Base-by-base conservation (phyloP, 1,140 invertebrate genomes). In the Drosophila biarmipes region DNA sequence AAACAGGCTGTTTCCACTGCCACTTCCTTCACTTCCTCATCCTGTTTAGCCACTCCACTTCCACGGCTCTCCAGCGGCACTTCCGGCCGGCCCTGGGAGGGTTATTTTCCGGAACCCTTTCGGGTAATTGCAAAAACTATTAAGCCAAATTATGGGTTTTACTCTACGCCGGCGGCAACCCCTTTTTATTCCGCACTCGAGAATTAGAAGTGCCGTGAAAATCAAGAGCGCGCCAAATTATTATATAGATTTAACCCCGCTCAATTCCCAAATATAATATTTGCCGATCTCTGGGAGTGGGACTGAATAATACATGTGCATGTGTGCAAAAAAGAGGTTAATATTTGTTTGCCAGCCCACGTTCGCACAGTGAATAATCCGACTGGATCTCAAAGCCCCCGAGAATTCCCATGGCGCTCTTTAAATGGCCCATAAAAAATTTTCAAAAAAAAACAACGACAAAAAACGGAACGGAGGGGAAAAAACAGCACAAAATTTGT, bases 131-230 rank as follows among this genome's bases (percentile, higher is more conserved):
- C 84, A 82, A 89, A 87, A 87, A 87, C 84, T 87, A 87, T 87
- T 87, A 87, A 89, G 76, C 84, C 79, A 87, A 87, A 87, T 87
- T 87, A 87, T 87, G 84, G 84, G 84, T 87, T 89, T 89, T 87
- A 79, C 81, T 89, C 82, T 89, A 86, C 78, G 62, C 52, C 45
- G 52, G 35, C 66, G 78, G 64, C 75, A 64, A 43, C 37, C 72
- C 59, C 45, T 49, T 64, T 29, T 45, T 34, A 15, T 29, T 31
- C 54, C 34, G 67, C 84, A 89, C 84, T 87, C 68, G 63, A 89
- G 85, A 68, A 51, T 77, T 90, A 77, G 61, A 77, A 87, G 84
- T 89, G 51, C 58, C 84, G 76, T 87, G 73, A 87, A 87, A 87
- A 87, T 87, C 84, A 89, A 87, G 79, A 86, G 86, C 71, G 76